A percentile compares a stretch with the other conserved stretches of the same genome.
phyloP scores from a whole-genome alignment of 2,888 invertebrate species.

The Amphipyra tragopoginis region DNA sequence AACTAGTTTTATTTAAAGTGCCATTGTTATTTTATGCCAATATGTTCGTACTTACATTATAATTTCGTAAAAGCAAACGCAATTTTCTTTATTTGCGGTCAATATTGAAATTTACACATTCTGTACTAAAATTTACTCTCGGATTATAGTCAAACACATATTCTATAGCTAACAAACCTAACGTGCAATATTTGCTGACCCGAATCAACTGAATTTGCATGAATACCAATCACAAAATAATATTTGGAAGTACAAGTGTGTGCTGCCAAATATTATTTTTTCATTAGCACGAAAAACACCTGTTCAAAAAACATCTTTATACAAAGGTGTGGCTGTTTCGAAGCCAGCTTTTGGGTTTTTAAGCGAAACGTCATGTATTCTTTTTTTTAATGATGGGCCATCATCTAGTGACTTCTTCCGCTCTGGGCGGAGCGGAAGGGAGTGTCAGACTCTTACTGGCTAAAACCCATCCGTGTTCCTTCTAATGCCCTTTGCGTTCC shows the following conservation, averaged over 20 bases:
- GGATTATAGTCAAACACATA: constrained; percentile 35
- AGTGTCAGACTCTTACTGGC: too few relatives aligned
- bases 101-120: not conserved
- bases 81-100: too few relatives aligned
- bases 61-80: too few relatives aligned
- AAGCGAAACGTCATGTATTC: not conserved
- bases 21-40: too few relatives aligned
- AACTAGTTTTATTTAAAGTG: too few relatives aligned
- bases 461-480: too few relatives aligned
- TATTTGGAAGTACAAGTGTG: constrained; percentile 28
- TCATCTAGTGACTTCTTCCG: too few relatives aligned
- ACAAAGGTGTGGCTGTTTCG: constrained; percentile 27
- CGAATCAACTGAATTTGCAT: constrained; percentile 35
- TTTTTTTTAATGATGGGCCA: too few relatives aligned
- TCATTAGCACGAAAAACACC: constrained; percentile 34
- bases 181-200: constrained; percentile 37
- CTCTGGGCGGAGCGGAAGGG: too few relatives aligned
- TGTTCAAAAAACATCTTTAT: constrained; percentile 6
- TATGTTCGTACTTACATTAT: too few relatives aligned
- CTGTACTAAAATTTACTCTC: constrained; percentile 34
- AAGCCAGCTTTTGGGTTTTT: constrained; percentile 3
- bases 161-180: constrained; percentile 10
- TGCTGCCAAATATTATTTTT: constrained; percentile 48
- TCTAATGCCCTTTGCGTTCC: too few relatives aligned
- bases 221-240: constrained; percentile 41